These are phyloP conservation scores for Petrocephalus zakoni DNA, from an alignment of 2,113 vertebrate species.

Conservation along the genomic window DNA sequence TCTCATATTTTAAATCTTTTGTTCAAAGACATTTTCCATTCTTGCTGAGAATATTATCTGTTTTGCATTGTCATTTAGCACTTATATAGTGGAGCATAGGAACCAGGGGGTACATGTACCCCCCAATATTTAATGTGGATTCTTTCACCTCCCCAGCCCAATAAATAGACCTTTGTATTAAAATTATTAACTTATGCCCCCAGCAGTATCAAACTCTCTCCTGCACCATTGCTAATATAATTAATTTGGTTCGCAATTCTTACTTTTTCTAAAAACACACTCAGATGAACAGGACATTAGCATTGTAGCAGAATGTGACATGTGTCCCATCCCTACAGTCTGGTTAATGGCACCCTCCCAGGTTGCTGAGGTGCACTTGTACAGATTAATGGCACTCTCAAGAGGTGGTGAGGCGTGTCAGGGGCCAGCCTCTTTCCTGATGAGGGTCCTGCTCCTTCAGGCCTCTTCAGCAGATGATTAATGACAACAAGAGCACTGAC, in stretches of 20 bases:
- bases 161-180: neutral
- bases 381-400: conserved; percentile 46
- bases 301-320: neutral
- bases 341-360: conserved; percentile 19
- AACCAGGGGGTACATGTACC: neutral
- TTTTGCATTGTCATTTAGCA: neutral
- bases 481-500: conserved; percentile 11
- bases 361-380: conserved; percentile 26
- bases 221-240: neutral
- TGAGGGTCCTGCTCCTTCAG: neutral
- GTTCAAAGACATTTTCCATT: neutral
- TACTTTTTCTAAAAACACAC: neutral
- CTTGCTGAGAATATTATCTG: neutral
- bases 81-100: neutral
- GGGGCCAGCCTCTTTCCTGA: conserved; percentile 18
- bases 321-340: neutral
- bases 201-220: neutral
- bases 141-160: neutral
- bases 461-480: conserved; percentile 25
- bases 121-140: neutral
- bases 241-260: conserved; percentile 13
- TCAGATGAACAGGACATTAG: neutral
- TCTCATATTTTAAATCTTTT: neutral
- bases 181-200: neutral
- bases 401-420: conserved; percentile 20